Evolutionary conservation across 2,113 vertebrate genomes (phyloP).

Genomic region (Takifugu flavidus): DNA sequence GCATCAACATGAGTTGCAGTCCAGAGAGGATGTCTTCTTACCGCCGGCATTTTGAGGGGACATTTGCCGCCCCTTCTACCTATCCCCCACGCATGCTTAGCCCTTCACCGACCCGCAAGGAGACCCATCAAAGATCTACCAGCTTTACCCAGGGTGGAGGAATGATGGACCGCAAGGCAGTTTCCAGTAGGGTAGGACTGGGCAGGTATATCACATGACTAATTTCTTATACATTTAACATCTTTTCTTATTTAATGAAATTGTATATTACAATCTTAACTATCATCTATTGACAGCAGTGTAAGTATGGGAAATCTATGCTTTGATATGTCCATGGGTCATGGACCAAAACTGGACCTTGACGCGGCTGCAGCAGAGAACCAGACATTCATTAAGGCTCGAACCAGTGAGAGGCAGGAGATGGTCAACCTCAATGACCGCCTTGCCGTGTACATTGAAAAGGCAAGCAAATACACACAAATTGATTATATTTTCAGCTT

Average conservation of each 20-base stretch:
- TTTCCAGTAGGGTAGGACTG: constrained; percentile 54
- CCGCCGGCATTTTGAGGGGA: constrained; percentile 72
- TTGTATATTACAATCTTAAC: too few species aligned
- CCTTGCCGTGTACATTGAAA: constrained; percentile 73
- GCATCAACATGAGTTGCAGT: constrained; percentile 70
- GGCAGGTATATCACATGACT: constrained; percentile 52
- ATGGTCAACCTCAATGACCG: constrained; percentile 75
- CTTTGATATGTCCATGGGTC: constrained; percentile 44
- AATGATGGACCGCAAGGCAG: constrained; percentile 39
- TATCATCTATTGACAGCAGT: constrained; percentile 37
- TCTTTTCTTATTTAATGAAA: background rate
- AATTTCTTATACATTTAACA: background rate
- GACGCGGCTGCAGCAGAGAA: constrained; percentile 72
- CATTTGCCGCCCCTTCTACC: constrained; percentile 9
- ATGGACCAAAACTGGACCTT: constrained; percentile 58
- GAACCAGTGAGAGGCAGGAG: constrained; percentile 71
- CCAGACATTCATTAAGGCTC: constrained; percentile 62
- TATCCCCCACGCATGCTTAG: constrained; percentile 63
- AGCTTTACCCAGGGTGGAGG: constrained; percentile 56
- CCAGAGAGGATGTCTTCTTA: constrained; percentile 78
- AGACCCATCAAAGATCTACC: constrained; percentile 61
- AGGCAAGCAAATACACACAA: constrained; percentile 43
- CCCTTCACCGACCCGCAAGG: constrained; percentile 64
- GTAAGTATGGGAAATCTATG: constrained; percentile 58
- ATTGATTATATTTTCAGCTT: background rate